Conservation (phyloP, 2,888 invertebrate genomes). For the Emesis furor region DNA sequence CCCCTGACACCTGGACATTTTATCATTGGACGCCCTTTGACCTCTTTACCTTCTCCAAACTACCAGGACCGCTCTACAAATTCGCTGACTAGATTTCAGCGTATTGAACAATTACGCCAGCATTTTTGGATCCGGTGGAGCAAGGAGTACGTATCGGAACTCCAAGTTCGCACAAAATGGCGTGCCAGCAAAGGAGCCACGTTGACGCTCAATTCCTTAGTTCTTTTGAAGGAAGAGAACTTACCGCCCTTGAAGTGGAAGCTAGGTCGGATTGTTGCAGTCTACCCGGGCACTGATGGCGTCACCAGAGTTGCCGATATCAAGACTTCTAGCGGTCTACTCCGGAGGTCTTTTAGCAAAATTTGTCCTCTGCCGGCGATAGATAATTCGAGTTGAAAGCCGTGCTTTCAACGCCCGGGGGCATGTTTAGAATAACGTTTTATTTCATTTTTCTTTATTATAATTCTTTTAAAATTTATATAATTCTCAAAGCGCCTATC, state of each 20-base stretch:
- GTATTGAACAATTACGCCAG: neutral
- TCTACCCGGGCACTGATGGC: neutral
- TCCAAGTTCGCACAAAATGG: neutral
- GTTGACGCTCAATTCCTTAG: neutral
- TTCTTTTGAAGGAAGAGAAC: neutral
- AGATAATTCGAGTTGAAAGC: conserved; percentile 29
- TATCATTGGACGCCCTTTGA: neutral
- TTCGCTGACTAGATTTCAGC: neutral
- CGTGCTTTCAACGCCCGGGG: conserved; percentile 39
- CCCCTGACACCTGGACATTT: neutral
- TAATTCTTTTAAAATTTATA: too few relatives aligned
- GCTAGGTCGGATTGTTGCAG: neutral
- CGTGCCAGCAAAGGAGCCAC: neutral
- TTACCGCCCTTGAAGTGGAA: neutral
- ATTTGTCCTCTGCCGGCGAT: neutral
- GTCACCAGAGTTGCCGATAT: neutral
- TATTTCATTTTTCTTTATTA: too few relatives aligned
- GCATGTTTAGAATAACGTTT: conserved; percentile 16
- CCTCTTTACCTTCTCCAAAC: neutral
- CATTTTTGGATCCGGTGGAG: neutral
- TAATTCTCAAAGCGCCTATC: too few relatives aligned
- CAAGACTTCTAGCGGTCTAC: neutral
- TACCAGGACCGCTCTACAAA: neutral
- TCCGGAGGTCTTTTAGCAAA: neutral
- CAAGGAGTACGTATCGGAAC: neutral